phyloP scores from a whole-genome alignment of 2,888 invertebrate species.

The Melinaea marsaeus region DNA sequence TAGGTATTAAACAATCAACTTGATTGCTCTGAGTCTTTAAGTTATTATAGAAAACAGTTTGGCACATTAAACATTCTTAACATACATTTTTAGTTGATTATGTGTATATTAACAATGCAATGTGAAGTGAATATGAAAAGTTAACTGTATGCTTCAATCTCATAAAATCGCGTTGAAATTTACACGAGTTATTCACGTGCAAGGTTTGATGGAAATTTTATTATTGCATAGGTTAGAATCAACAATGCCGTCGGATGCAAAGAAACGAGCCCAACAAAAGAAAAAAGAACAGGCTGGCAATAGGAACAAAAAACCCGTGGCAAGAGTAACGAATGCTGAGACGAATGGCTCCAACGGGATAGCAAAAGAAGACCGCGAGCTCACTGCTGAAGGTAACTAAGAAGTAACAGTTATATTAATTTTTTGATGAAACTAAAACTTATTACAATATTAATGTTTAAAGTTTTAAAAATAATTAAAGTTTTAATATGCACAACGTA shows the following conservation, averaged over 20 bases:
- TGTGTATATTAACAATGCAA: constrained; percentile 1
- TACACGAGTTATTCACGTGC: constrained; percentile 33
- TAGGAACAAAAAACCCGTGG: constrained; percentile 77
- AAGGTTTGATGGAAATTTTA: constrained; percentile 24
- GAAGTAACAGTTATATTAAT: constrained; percentile 2
- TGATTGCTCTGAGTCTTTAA: constrained; percentile 43
- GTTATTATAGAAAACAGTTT: constrained; percentile 10
- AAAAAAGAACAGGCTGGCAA: constrained; percentile 96
- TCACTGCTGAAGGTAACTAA: constrained; percentile 83
- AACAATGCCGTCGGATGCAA: constrained; percentile 98
- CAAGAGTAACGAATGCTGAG: constrained; percentile 71
- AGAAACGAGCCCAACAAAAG: constrained; percentile 97
- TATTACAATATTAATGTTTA: neutral
- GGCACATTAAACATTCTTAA: neutral
- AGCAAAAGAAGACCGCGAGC: constrained; percentile 74
- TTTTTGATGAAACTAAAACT: neutral
- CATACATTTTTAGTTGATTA: constrained; percentile 4
- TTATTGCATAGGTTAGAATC: constrained; percentile 34
- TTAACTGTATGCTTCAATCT: constrained; percentile 19
- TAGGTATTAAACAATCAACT: constrained; percentile 36
- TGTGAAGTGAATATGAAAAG: constrained; percentile 16
- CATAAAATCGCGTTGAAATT: constrained; percentile 18
- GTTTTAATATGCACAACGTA: no score
- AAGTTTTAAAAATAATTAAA: no score
- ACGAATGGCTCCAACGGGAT: constrained; percentile 74